Evolutionary conservation across 2,113 vertebrate genomes (phyloP).

Genomic region (Blennius ocellaris): DNA sequence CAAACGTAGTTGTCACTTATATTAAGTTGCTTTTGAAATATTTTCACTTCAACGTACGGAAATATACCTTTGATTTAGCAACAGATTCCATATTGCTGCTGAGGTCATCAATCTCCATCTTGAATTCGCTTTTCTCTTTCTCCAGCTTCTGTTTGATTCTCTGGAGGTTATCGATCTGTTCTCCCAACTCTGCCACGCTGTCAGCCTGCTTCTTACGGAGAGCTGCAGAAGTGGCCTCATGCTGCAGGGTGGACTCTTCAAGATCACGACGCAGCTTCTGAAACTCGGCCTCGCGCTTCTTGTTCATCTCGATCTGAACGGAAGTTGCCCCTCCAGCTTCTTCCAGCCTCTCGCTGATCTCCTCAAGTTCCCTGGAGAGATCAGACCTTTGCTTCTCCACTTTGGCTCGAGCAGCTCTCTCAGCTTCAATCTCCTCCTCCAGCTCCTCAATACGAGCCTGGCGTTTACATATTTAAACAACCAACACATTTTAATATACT

Average conservation of each 20-base stretch:
- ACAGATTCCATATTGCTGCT: constrained; percentile 88
- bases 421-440: constrained; percentile 93
- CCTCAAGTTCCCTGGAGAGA: constrained; percentile 90
- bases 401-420: constrained; percentile 87
- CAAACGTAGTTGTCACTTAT: not conserved
- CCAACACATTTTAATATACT: not conserved
- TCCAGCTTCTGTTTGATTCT: constrained; percentile 94
- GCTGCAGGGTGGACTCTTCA: constrained; percentile 91
- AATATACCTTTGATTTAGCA: constrained; percentile 85
- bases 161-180: constrained; percentile 94
- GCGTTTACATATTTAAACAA: not conserved
- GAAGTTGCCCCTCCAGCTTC: constrained; percentile 91
- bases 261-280: constrained; percentile 87
- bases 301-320: constrained; percentile 92
- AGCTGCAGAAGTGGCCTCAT: constrained; percentile 87
- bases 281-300: constrained; percentile 93
- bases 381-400: constrained; percentile 89
- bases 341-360: constrained; percentile 89
- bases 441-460: constrained; percentile 83
- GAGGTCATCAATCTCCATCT: constrained; percentile 94
- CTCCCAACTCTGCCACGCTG: constrained; percentile 89
- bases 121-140: constrained; percentile 94
- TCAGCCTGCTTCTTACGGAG: constrained; percentile 91
- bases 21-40: not conserved
- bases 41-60: constrained; percentile 49